These are phyloP conservation scores for Antrozous pallidus DNA, from an alignment of 2,797 vertebrate species.

Conservation along the genomic window DNA sequence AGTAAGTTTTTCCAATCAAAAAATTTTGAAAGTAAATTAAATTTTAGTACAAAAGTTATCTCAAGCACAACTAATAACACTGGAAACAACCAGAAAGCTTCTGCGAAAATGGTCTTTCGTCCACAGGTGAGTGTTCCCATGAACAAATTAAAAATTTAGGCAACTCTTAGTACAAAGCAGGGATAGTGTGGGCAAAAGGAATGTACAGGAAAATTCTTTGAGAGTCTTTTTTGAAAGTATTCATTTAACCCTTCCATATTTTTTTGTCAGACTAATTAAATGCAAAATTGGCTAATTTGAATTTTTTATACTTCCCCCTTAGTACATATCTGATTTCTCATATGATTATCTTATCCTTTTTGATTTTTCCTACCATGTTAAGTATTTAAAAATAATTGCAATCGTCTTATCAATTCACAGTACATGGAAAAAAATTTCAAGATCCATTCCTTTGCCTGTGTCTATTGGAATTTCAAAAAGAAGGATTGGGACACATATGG, in stretches of 20 bases:
- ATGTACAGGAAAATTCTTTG: neutral
- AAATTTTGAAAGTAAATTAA: slow-evolving; percentile 30
- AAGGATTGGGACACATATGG: slow-evolving; percentile 80
- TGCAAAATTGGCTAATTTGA: slow-evolving; percentile 20
- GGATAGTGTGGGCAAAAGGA: neutral
- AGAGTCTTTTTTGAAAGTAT: neutral
- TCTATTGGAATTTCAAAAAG: slow-evolving; percentile 81
- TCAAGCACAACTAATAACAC: slow-evolving; percentile 46
- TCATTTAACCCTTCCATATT: neutral
- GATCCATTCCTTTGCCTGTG: slow-evolving; percentile 80
- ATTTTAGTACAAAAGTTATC: slow-evolving; percentile 63
- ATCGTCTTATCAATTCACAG: slow-evolving; percentile 50
- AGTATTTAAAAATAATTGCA: slow-evolving; percentile 6
- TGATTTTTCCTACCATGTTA: neutral
- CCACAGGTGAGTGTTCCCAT: slow-evolving; percentile 65
- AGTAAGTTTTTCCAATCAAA: slow-evolving; percentile 77
- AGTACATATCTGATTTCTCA: neutral
- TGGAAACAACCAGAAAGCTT: neutral
- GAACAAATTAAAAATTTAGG: neutral
- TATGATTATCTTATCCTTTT: neutral
- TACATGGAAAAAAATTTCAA: neutral
- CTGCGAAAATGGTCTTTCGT: slow-evolving; percentile 68
- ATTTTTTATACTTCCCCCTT: neutral
- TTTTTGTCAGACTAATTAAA: slow-evolving; percentile 20
- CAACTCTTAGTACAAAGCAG: neutral